Evolutionary conservation across 2,797 vertebrate genomes (phyloP).

Genomic region (Aplochiton taeniatus): DNA sequence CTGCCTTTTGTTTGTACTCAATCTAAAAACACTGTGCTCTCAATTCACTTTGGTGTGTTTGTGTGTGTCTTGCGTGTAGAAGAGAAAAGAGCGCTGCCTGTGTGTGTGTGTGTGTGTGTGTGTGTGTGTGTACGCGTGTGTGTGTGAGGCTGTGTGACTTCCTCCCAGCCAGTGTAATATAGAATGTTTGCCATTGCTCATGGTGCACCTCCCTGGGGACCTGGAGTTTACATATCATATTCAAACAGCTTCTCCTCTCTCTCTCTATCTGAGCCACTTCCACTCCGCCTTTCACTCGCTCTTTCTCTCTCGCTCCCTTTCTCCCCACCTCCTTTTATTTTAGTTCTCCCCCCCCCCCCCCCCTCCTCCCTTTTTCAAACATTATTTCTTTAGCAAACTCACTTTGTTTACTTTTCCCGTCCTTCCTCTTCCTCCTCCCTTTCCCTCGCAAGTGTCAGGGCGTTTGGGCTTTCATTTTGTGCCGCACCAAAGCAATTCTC

Average conservation of each 20-base stretch:
- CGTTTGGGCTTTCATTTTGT: slow-evolving; percentile 5
- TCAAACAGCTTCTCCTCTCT: slow-evolving; percentile 67
- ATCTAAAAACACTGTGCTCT: slow-evolving; percentile 35
- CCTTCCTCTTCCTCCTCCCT: slow-evolving; percentile 19
- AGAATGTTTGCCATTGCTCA: slow-evolving; percentile 45
- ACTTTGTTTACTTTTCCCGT: neutral
- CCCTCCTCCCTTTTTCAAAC: neutral
- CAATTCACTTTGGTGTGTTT: slow-evolving; percentile 34
- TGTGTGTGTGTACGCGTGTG: neutral
- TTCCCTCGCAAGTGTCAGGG: neutral
- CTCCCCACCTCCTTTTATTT: slow-evolving; percentile 24
- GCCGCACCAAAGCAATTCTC: no score
- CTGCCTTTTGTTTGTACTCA: slow-evolving; percentile 40
- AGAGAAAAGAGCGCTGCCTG: neutral
- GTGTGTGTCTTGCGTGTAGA: neutral
- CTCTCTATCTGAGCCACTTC: slow-evolving; percentile 21
- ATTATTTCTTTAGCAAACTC: no score
- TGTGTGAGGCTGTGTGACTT: slow-evolving; percentile 27
- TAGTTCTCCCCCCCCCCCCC: slow-evolving; percentile 14
- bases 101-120: no score
- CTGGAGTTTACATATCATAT: slow-evolving; percentile 70
- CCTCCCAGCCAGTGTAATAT: slow-evolving; percentile 21
- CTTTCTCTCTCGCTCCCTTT: slow-evolving; percentile 7
- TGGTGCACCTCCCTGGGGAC: slow-evolving; percentile 61
- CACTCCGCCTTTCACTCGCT: neutral